These are phyloP conservation scores for Aldabrachelys gigantea DNA, from an alignment of 2,113 vertebrate species.

Conservation along the genomic window DNA sequence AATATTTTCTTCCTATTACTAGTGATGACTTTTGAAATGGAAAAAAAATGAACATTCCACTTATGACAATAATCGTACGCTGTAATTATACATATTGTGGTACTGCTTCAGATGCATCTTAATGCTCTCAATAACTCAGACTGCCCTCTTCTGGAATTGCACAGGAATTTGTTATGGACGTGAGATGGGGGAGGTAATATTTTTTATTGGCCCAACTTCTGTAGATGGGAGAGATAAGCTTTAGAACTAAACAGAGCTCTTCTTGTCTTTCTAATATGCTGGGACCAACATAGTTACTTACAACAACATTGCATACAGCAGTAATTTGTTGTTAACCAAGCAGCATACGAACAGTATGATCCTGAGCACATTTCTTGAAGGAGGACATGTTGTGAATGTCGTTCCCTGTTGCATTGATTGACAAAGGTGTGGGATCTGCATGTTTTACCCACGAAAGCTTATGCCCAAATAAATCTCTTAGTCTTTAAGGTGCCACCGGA, in stretches of 20 bases:
- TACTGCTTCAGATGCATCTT: neutral
- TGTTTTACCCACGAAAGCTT: neutral
- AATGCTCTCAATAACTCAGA: accelerated
- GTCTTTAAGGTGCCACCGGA: too few relatives aligned
- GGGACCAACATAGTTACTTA: neutral
- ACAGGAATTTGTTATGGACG: accelerated
- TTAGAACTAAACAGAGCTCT: neutral
- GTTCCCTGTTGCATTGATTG: accelerated
- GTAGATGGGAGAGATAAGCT: neutral
- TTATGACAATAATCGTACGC: neutral
- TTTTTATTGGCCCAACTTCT: neutral
- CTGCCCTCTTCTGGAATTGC: neutral
- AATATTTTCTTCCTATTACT: neutral
- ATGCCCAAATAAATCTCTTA: too few relatives aligned
- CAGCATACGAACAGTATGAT: accelerated
- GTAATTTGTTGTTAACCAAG: neutral
- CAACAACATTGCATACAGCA: neutral
- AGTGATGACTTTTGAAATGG: accelerated
- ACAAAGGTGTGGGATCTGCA: neutral
- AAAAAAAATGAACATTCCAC: neutral
- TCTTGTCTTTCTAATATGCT: neutral
- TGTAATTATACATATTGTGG: neutral
- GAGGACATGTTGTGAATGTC: neutral
- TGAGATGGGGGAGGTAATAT: neutral
- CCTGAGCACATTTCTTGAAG: neutral